Base-by-base conservation (phyloP, 2,797 vertebrate species). In the Acipenser oxyrinchus region DNA sequence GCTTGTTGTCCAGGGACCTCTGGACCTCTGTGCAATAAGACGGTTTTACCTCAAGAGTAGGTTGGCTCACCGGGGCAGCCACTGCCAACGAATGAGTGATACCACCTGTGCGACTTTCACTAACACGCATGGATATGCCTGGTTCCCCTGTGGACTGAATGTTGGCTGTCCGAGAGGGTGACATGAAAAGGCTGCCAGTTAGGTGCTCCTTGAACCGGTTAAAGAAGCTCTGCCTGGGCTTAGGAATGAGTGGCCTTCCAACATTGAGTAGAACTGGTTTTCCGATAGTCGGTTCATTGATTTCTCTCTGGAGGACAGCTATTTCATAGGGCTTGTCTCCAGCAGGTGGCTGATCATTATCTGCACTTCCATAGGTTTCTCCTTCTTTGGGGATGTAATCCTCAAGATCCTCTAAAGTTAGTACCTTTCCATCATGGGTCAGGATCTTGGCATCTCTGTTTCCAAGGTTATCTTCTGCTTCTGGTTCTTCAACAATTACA, bases 371-470 rank as follows among this genome's bases (percentile, higher is more conserved):
- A 0, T 93, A 98, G 6, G 89, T 94, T 81, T 98, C 95, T 0
- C 95, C 95, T 74, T 92, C 90, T 58, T 73, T 77, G 10, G 96
- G 95, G 71, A 96, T 49, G 0, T 96, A 98, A 65, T 98, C 95
- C 72, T 99, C 95, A 66, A 98, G 88, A 78, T 98, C 95, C 66
- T 94, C 94, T 10, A 99, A 78, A 1, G 90, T 93, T 53, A 98
- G 70, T 52, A 84, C 63, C 37, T 72, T 88, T 70, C 87, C 91
- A 0, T 88, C 82, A 48, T 83, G 82, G 0, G 84, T 92, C 70
- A 94, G 82, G 69, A 88, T 81, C 76, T 89, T 86, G 55, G 82
- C 72, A 72, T 90, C 87, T 55, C 76, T 70, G 4, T 73, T 70
- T 69, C 66, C 66, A 13, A 86, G 18, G 1, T n/a, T 49, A 61